Evolutionary conservation across 2,113 vertebrate genomes (phyloP).

Genomic region (Columba janthina): DNA sequence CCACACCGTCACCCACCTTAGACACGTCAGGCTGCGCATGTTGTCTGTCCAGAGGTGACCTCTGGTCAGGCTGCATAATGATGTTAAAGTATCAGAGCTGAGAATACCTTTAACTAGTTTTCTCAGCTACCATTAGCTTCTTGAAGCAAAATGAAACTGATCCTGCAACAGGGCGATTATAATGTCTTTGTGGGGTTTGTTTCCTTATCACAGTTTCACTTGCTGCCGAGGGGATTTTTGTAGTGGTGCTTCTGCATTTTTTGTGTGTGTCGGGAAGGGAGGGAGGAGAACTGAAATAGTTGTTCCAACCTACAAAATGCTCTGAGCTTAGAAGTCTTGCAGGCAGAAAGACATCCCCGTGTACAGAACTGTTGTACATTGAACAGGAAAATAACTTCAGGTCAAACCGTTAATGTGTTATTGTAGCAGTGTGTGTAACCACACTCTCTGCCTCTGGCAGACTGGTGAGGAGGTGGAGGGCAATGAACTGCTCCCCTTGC

Average conservation of each 20-base stretch:
- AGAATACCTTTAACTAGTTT: neutral
- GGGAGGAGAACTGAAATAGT: neutral
- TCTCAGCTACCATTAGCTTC: neutral
- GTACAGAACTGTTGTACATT: neutral
- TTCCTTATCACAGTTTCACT: neutral
- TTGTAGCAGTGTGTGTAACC: neutral
- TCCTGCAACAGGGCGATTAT: accelerated
- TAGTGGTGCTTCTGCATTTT: neutral
- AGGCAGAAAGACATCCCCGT: neutral
- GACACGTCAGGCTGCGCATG: neutral
- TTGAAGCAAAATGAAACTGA: neutral
- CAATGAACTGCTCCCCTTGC: neutral
- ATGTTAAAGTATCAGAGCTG: neutral
- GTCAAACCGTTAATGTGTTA: neutral
- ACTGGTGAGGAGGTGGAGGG: neutral
- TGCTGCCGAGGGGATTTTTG: neutral
- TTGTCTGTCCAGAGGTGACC: neutral
- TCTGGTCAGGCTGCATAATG: neutral
- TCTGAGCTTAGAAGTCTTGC: neutral
- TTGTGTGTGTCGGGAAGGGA: neutral
- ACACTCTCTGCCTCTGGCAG: neutral
- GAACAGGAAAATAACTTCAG: neutral
- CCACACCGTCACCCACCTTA: accelerated
- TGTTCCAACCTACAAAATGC: neutral
- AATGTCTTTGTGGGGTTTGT: neutral